Base-by-base conservation (phyloP, 2,888 invertebrate genomes). In the Abscondita cerata region DNA sequence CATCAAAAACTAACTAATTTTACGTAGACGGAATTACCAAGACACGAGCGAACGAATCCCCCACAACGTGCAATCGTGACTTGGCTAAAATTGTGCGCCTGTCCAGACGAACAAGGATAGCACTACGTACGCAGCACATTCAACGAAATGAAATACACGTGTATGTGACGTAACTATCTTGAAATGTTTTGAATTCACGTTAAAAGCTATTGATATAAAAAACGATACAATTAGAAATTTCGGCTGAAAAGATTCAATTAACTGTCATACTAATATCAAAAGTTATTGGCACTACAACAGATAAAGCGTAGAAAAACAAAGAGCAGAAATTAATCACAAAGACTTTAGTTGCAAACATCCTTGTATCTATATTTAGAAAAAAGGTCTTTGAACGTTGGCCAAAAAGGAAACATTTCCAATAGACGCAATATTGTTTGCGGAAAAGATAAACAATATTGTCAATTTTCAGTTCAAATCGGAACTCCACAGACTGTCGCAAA, bases 331-430 rank as follows among this genome's bases (percentile, higher is more conserved):
- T 31, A 33, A 59, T 52, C 52, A 59, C 47, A n/a, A n/a, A n/a
- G 47, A 36, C 59, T 15, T 48, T 47, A 25, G 13, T 16, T 47
- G 52, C 51, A 57, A 57, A 47, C 36, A 31, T 53, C 38, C 48
- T 61, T 61, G 60, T 55, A 55, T 44, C 34, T 46, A 48, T 58
- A 62, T 53, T 53, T 48, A 62, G 48, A 33, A 16, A 40, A n/a
- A 58, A 63, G 63, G 63, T 63, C 63, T 59, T 63, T 63, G 63
- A 63, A 63, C 63, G 63, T 38, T 16, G 15, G 63, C 63, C 63
- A 63, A 63, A 63, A 63, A 52, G 59, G 63, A 63, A 63, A 53
- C 52, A 52, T 58, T 62, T 54, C 54, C 52, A 48, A 57, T 52
- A 51, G 62, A 47, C 62, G 57, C 62, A 61, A 52, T 52, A 59